Percentiles rank a stretch among this genome's conserved stretches.
Conservation (phyloP, 2,888 invertebrate species). For the Lagria hirta region DNA sequence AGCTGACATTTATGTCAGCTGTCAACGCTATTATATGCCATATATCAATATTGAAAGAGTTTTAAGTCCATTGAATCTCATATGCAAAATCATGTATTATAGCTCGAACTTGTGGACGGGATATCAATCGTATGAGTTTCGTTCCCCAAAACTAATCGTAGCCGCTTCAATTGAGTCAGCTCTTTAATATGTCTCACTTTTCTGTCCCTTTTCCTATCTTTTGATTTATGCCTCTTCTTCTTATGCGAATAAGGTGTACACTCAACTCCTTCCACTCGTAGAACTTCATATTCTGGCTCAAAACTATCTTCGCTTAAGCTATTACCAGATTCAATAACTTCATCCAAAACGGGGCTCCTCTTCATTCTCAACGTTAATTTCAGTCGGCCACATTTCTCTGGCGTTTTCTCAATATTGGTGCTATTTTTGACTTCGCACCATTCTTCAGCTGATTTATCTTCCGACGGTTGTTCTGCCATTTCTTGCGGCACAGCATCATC, state of each 20-base stretch:
- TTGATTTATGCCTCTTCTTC: constrained; percentile 61
- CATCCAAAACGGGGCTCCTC: constrained; percentile 81
- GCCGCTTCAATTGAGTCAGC: constrained; percentile 70
- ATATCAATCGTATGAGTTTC: constrained; percentile 88
- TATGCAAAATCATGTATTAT: constrained; percentile 33
- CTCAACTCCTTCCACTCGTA: constrained; percentile 76
- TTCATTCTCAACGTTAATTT: constrained; percentile 85
- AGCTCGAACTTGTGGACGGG: constrained; percentile 70
- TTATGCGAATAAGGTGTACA: constrained; percentile 59
- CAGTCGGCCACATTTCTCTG: constrained; percentile 54
- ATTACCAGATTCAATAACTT: constrained; percentile 79
- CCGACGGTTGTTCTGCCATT: constrained; percentile 23
- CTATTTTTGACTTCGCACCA: constrained; percentile 34
- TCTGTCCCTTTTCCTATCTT: constrained; percentile 57
- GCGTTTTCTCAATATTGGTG: constrained; percentile 37
- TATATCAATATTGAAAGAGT: too few relatives aligned
- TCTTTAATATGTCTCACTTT: constrained; percentile 39
- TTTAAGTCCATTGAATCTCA: too few relatives aligned
- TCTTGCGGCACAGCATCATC: constrained; percentile 22
- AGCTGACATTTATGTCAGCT: too few relatives aligned
- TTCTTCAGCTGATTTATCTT: constrained; percentile 32
- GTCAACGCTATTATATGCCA: too few relatives aligned
- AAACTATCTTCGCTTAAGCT: constrained; percentile 66
- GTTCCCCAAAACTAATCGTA: constrained; percentile 85
- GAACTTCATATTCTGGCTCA: constrained; percentile 80